Conservation (phyloP, 2,797 vertebrate species). For the Myotis myotis region DNA sequence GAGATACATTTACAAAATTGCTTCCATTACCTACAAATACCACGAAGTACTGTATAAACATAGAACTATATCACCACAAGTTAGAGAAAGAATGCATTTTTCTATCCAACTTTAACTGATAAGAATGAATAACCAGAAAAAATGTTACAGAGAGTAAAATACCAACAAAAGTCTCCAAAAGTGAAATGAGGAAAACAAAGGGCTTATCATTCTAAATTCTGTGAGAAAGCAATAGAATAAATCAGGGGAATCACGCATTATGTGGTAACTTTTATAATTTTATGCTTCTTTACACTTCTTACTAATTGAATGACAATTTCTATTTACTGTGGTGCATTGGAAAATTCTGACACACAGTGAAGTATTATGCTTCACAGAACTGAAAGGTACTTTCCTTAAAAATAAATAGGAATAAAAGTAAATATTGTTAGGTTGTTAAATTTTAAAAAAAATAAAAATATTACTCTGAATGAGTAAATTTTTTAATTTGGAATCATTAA, state of each 20-base stretch:
- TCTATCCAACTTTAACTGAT: conserved; percentile 28
- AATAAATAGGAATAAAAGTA: neutral
- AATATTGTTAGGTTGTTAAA: neutral
- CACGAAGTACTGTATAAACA: neutral
- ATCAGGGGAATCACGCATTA: conserved; percentile 70
- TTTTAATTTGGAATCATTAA: conserved; percentile 58
- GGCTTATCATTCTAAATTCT: conserved; percentile 72
- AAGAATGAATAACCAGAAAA: conserved; percentile 52
- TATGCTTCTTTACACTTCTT: conserved; percentile 76
- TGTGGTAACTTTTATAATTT: conserved; percentile 71
- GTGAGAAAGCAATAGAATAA: conserved; percentile 64
- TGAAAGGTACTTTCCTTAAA: conserved; percentile 23
- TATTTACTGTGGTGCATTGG: conserved; percentile 54
- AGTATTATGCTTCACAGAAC: conserved; percentile 34
- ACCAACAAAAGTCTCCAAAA: conserved; percentile 59
- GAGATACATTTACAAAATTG: conserved; percentile 55
- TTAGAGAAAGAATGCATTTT: conserved; percentile 43
- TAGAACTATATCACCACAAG: conserved; percentile 2
- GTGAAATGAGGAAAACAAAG: conserved; percentile 67
- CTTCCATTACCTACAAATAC: conserved; percentile 46
- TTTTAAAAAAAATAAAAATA: neutral
- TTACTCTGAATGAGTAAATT: neutral
- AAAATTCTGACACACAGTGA: conserved; percentile 66
- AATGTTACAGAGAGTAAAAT: conserved; percentile 60
- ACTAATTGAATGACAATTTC: conserved; percentile 79